These are phyloP conservation scores for Myodes glareolus DNA, from an alignment of 2,113 vertebrate species.

Conservation along the genomic window DNA sequence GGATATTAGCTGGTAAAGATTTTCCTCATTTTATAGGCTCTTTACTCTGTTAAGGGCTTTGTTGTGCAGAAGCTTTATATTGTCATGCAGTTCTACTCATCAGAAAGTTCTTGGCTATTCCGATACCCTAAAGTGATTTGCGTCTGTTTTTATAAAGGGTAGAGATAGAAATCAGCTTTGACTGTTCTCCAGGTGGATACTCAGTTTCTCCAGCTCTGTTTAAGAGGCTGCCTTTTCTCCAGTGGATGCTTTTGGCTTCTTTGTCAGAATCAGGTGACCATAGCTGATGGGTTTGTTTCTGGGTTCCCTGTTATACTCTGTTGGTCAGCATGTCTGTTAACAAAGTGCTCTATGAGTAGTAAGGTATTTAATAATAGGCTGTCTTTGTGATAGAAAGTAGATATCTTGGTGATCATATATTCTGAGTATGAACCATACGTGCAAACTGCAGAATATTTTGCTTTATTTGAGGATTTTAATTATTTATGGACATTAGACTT, in stretches of 20 bases:
- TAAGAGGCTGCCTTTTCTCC: background rate
- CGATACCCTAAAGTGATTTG: background rate
- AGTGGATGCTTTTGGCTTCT: background rate
- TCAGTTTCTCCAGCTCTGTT: background rate
- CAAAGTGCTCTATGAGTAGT: background rate
- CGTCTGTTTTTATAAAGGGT: background rate
- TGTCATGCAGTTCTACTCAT: background rate
- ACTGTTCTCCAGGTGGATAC: background rate
- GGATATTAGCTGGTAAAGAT: background rate
- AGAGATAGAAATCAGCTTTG: background rate
- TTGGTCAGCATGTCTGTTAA: background rate
- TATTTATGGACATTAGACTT: slow-evolving; percentile 2
- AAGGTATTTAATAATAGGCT: background rate
- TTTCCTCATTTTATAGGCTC: background rate
- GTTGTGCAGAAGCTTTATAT: background rate
- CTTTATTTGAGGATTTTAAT: background rate
- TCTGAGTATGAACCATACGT: background rate
- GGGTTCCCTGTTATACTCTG: background rate
- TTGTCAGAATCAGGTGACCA: background rate
- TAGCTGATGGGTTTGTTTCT: background rate
- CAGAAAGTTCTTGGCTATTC: background rate
- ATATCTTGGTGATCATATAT: background rate
- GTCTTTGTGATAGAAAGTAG: background rate
- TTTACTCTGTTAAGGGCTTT: background rate
- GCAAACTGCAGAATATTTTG: slow-evolving; percentile 36